Evolutionary conservation across 2,113 vertebrate species (phyloP).

Genomic region (Lucifuga dentata): DNA sequence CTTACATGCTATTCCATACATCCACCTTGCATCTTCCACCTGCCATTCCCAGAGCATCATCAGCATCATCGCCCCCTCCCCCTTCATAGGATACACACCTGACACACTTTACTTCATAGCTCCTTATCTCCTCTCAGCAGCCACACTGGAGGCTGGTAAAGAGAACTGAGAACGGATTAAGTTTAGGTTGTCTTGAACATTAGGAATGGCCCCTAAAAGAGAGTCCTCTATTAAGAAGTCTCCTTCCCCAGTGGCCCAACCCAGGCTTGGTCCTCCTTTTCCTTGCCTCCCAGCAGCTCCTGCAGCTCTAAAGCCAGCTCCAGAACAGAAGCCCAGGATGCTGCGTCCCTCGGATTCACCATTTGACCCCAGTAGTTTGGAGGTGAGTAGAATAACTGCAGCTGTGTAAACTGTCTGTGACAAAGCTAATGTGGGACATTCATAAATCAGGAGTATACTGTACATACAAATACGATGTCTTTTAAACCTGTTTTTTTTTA

Average conservation of each 20-base stretch:
- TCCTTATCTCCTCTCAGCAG: constrained; percentile 23
- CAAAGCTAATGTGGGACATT: constrained; percentile 57
- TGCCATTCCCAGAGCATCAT: constrained; percentile 1
- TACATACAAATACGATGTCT: background rate
- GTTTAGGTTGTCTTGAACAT: background rate
- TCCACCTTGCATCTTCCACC: constrained; percentile 51
- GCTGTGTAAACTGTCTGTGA: background rate
- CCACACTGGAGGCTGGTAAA: constrained; percentile 17
- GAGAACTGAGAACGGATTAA: background rate
- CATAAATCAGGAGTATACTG: background rate
- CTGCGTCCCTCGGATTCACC: constrained; percentile 80
- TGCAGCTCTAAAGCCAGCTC: constrained; percentile 62
- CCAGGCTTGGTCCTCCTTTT: constrained; percentile 82
- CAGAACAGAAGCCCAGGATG: constrained; percentile 79
- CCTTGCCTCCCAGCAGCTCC: constrained; percentile 70
- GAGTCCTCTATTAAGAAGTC: constrained; percentile 83
- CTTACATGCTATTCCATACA: constrained; percentile 36
- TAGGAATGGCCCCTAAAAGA: constrained; percentile 81
- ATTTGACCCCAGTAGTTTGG: constrained; percentile 83
- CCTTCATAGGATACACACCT: constrained; percentile 39
- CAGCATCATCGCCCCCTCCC: background rate
- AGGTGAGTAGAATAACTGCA: constrained; percentile 72
- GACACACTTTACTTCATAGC: constrained; percentile 59
- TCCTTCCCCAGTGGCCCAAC: constrained; percentile 70
- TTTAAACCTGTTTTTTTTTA: background rate